Conservation (phyloP, 2,797 vertebrate genomes). For the Esox masquinongy region DNA sequence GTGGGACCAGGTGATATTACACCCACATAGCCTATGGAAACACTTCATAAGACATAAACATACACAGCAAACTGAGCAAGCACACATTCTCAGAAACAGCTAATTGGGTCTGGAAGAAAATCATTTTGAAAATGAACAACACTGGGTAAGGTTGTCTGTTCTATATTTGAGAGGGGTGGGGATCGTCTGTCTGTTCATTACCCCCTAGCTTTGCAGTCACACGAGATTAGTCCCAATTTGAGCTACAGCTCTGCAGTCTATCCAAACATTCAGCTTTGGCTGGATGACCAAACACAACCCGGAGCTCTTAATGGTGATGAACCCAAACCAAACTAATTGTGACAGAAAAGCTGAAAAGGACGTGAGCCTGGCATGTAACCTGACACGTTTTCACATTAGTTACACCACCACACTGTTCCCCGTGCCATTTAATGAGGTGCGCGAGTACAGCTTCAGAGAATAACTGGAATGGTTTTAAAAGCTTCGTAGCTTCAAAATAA, state of each 20-base stretch:
- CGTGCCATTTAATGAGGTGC: neutral
- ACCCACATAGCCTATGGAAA: slow-evolving; percentile 40
- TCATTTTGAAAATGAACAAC: neutral
- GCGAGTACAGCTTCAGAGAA: neutral
- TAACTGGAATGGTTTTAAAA: neutral
- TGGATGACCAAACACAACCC: slow-evolving; percentile 5
- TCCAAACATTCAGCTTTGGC: slow-evolving; percentile 2
- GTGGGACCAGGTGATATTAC: neutral
- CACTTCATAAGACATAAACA: slow-evolving; percentile 47
- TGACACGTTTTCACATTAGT: neutral
- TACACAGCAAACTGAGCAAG: slow-evolving; percentile 26
- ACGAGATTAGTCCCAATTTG: neutral
- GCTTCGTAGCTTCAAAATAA: neutral
- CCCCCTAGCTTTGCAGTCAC: neutral
- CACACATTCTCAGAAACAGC: slow-evolving; percentile 4
- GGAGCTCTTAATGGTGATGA: neutral
- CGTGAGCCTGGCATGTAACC: neutral
- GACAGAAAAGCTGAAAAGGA: slow-evolving; percentile 4
- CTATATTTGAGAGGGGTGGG: neutral
- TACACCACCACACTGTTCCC: neutral
- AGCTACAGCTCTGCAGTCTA: neutral
- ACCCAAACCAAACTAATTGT: neutral
- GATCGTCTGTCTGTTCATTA: neutral
- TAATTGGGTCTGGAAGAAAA: slow-evolving; percentile 12
- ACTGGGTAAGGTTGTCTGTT: neutral